Conservation (phyloP, 2,113 vertebrate genomes). For the Aegotheles bennettii region DNA sequence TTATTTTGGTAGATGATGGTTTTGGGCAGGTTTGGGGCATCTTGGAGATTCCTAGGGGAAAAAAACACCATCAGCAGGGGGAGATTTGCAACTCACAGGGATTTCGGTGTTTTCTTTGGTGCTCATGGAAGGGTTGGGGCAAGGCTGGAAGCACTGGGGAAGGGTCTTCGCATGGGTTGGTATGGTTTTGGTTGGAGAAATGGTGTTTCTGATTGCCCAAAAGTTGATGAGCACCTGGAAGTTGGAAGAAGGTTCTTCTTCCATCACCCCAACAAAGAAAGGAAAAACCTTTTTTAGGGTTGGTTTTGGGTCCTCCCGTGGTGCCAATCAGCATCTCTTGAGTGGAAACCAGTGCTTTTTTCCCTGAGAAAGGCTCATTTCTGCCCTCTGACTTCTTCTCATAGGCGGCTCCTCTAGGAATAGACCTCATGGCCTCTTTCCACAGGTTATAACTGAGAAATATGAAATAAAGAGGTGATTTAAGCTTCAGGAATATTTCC, state of each 20-base stretch:
- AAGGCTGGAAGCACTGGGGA: neutral
- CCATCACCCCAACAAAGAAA: neutral
- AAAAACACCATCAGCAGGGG: fast-evolving
- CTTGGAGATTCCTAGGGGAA: neutral
- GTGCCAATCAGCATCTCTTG: neutral
- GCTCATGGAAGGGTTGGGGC: neutral
- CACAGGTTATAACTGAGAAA: neutral
- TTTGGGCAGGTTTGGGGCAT: neutral
- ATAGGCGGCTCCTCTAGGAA: neutral
- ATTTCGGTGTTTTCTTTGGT: neutral
- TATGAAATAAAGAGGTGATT: neutral
- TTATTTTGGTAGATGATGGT: neutral
- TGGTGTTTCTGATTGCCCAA: neutral
- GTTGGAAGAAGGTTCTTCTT: neutral
- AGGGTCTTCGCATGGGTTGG: neutral
- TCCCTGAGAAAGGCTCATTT: neutral
- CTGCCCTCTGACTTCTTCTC: neutral
- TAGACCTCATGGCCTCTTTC: neutral
- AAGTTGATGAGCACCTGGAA: neutral
- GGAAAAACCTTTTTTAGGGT: neutral
- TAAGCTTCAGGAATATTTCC: neutral
- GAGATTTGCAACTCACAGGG: fast-evolving
- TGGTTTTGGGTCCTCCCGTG: neutral
- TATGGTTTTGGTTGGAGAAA: neutral
- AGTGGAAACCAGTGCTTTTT: neutral